A percentile compares a stretch with the other conserved stretches of the same genome.
These are phyloP conservation scores for Drosophila affinis DNA, from an alignment of 2,888 invertebrate genomes.

Conservation along the genomic window DNA sequence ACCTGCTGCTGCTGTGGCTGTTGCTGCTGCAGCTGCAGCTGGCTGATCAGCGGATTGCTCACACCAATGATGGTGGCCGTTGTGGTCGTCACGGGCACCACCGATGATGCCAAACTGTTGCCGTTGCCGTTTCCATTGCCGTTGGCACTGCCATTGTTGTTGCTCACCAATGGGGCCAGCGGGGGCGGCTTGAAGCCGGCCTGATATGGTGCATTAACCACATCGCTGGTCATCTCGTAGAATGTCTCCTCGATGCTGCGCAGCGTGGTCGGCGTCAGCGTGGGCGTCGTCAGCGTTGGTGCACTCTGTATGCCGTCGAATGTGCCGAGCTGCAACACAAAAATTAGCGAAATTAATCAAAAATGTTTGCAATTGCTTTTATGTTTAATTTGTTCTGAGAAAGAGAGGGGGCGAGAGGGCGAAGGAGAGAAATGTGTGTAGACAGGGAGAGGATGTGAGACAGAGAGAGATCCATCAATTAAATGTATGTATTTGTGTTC, in stretches of 20 bases:
- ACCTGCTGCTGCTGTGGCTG: conserved; percentile 20
- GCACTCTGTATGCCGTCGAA: conserved; percentile 94
- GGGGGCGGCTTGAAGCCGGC: conserved; percentile 98
- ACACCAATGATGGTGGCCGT: conserved; percentile 29
- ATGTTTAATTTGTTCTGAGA: neutral
- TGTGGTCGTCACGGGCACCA: conserved; percentile 20
- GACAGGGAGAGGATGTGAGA: neutral
- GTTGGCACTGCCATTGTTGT: conserved; percentile 33
- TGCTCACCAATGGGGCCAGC: conserved; percentile 84
- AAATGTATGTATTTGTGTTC: neutral
- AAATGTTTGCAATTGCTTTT: neutral
- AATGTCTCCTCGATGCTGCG: conserved; percentile 96
- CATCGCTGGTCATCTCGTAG: conserved; percentile 92
- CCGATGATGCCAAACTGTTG: neutral
- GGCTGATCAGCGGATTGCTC: conserved; percentile 26
- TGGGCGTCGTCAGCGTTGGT: conserved; percentile 96
- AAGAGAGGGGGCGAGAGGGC: neutral
- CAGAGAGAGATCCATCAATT: neutral
- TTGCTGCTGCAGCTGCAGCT: conserved; percentile 11
- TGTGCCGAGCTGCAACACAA: conserved; percentile 89
- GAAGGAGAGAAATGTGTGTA: neutral
- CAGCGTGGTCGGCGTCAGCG: conserved; percentile 96
- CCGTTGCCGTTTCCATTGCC: conserved; percentile 3
- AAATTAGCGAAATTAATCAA: neutral
- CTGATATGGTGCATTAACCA: conserved; percentile 91